These are phyloP conservation scores for Podabrus alpinus DNA, from an alignment of 2,888 invertebrate genomes.

Conservation along the genomic window DNA sequence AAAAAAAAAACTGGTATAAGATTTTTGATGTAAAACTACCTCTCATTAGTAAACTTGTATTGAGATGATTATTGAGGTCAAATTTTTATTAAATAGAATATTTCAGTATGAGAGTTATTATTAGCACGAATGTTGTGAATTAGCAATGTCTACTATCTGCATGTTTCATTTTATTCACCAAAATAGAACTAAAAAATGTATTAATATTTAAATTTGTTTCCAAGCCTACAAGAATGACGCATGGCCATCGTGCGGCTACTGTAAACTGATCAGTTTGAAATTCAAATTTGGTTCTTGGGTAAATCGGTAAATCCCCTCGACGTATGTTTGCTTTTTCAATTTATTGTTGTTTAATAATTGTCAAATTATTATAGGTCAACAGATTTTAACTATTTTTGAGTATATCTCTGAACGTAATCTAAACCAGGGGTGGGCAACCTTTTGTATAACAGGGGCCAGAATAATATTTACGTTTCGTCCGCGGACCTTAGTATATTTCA, in stretches of 20 bases:
- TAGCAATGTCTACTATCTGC: background rate
- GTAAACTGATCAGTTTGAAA: background rate
- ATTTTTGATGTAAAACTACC: background rate
- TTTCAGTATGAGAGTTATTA: slow-evolving; percentile 6
- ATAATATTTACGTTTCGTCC: no score
- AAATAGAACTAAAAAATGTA: background rate
- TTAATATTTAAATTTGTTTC: background rate
- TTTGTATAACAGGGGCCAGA: no score
- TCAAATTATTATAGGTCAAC: no score
- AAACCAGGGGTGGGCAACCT: no score
- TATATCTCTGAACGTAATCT: no score
- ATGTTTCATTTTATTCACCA: background rate
- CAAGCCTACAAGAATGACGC: background rate
- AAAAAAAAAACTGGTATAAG: background rate
- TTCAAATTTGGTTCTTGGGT: background rate
- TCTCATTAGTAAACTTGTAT: background rate
- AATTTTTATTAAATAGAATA: background rate
- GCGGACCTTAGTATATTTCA: no score
- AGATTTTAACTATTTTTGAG: no score
- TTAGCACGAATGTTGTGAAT: slow-evolving; percentile 17
- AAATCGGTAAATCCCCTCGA: background rate
- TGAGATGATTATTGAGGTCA: background rate
- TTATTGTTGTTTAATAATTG: no score
- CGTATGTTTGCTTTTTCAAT: no score
- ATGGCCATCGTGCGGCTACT: background rate